Evolutionary conservation across 2,113 vertebrate species (phyloP).

Genomic region (Callithrix jacchus): DNA sequence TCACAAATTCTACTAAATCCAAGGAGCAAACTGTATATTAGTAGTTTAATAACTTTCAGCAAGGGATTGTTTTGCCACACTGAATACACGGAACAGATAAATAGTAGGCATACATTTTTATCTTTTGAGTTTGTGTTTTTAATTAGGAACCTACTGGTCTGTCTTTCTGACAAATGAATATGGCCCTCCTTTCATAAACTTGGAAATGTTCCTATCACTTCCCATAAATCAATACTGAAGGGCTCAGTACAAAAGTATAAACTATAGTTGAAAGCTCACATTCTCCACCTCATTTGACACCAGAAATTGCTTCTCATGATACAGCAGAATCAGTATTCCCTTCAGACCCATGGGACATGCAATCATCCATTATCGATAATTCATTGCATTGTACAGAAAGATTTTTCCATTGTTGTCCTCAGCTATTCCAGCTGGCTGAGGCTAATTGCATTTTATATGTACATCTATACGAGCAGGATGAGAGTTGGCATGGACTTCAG

Average conservation of each 20-base stretch:
- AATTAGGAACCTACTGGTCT: background rate
- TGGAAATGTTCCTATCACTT: background rate
- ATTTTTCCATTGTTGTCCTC: background rate
- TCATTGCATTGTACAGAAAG: background rate
- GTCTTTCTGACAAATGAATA: background rate
- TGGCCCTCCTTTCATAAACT: background rate
- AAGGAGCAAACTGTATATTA: background rate
- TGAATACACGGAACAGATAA: background rate
- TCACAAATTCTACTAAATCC: background rate
- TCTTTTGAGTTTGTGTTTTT: background rate
- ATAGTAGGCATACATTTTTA: background rate
- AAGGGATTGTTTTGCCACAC: background rate
- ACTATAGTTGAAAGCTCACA: background rate
- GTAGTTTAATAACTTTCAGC: background rate
- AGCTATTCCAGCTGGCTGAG: background rate
- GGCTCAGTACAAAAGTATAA: background rate
- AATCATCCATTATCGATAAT: background rate
- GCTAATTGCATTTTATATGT: background rate
- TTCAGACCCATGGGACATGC: background rate
- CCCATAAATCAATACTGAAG: background rate
- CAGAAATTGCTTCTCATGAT: background rate
- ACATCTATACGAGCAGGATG: background rate
- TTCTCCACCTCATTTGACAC: conserved; percentile 3
- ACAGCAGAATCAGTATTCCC: background rate
- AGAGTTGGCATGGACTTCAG: background rate